Percentiles rank a stretch among this genome's conserved stretches.
These are phyloP conservation scores for Drosophila miranda DNA, from an alignment of 1,140 invertebrate species.

Conservation along the genomic window DNA sequence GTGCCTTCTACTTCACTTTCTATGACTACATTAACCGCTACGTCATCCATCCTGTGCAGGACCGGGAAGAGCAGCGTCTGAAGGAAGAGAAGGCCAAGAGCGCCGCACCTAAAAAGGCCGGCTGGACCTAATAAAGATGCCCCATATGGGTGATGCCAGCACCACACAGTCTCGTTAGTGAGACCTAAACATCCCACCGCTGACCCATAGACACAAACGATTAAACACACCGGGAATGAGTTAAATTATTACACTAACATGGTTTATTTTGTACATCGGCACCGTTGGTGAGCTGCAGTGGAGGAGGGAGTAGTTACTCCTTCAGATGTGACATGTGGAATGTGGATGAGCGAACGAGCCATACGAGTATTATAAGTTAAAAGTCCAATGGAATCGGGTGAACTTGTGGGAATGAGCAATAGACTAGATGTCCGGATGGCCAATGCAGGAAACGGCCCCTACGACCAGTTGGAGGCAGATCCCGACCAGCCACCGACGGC, in stretches of 20 bases:
- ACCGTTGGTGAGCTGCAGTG: neutral
- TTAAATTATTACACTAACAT: constrained; percentile 59
- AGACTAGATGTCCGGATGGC: constrained; percentile 72
- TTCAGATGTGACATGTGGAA: constrained; percentile 30
- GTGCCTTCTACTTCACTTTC: constrained; percentile 70
- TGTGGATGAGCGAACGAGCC: constrained; percentile 35
- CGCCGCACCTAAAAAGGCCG: neutral
- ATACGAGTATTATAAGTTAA: constrained; percentile 60
- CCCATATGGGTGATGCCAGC: neutral
- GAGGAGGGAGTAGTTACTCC: too few relatives aligned
- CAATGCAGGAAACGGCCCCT: constrained; percentile 27
- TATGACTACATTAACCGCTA: constrained; percentile 59
- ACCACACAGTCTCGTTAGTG: neutral
- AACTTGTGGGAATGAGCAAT: constrained; percentile 55
- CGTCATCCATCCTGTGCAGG: constrained; percentile 26
- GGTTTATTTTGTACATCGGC: constrained; percentile 67
- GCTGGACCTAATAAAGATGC: neutral
- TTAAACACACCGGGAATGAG: too few relatives aligned
- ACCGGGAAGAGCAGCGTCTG: neutral
- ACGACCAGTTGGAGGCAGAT: constrained; percentile 54
- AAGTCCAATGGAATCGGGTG: constrained; percentile 46
- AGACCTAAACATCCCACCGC: neutral
- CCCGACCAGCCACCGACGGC: constrained; percentile 62
- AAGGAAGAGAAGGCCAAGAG: neutral
- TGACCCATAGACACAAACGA: neutral